These are phyloP conservation scores for Argyra leucocephala DNA, from an alignment of 2,888 invertebrate genomes.

Conservation along the genomic window DNA sequence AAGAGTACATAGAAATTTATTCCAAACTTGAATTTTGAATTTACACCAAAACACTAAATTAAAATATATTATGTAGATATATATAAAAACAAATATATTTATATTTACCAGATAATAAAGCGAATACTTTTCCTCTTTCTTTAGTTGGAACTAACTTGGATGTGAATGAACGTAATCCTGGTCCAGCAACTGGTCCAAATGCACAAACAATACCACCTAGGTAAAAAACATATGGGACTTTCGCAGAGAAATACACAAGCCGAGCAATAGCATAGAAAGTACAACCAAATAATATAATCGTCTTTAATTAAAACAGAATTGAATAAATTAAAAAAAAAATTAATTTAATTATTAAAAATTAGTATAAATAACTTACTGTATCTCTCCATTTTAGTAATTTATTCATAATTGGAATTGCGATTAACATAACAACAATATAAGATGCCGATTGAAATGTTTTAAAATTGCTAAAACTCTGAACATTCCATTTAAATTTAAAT, in stretches of 20 bases:
- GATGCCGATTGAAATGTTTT: constrained; percentile 61
- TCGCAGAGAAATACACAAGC: constrained; percentile 56
- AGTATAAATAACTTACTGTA: constrained; percentile 44
- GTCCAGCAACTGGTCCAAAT: constrained; percentile 69
- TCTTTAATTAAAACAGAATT: constrained; percentile 37
- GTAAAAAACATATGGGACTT: constrained; percentile 52
- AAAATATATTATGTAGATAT: too few relatives aligned
- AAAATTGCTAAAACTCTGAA: constrained; percentile 60
- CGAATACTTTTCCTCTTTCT: constrained; percentile 72
- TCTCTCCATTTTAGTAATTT: constrained; percentile 58
- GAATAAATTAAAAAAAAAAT: constrained; percentile 5
- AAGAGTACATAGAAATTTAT: too few relatives aligned
- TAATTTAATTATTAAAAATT: not conserved
- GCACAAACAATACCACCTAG: constrained; percentile 63
- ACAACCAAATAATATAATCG: constrained; percentile 64
- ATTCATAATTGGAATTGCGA: constrained; percentile 63
- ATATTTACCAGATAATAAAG: constrained; percentile 50
- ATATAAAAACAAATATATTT: too few relatives aligned
- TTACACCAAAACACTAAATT: too few relatives aligned
- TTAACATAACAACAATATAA: constrained; percentile 60
- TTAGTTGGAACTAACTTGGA: constrained; percentile 63
- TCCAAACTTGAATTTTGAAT: too few relatives aligned
- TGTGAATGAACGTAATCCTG: constrained; percentile 67
- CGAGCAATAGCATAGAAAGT: constrained; percentile 59
- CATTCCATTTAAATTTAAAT: constrained; percentile 62